A percentile compares a stretch with the other conserved stretches of the same genome.
Conservation (phyloP, 1,140 invertebrate genomes). For the Antheraea mylitta region DNA sequence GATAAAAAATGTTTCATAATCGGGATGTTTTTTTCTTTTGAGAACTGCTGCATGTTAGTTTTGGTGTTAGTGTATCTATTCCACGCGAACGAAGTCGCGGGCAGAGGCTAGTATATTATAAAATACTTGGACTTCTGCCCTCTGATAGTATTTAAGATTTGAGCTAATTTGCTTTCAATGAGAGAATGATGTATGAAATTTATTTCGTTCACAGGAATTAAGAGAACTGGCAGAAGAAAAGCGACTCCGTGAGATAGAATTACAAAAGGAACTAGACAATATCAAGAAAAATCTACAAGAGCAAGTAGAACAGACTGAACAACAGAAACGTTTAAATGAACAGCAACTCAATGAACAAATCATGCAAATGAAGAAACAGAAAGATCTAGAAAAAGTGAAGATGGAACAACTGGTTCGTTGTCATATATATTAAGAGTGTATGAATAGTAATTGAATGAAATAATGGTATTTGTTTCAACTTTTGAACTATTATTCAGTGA, state of each 20-base stretch:
- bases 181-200: not conserved
- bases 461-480: too few relatives aligned
- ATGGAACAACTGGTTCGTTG: slow-evolving; percentile 65
- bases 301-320: slow-evolving; percentile 68
- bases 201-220: slow-evolving; percentile 45
- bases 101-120: too few relatives aligned
- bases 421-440: not conserved
- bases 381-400: slow-evolving; percentile 73
- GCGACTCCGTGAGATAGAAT: slow-evolving; percentile 46
- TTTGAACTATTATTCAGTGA: too few relatives aligned
- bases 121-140: too few relatives aligned
- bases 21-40: too few relatives aligned
- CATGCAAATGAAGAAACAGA: slow-evolving; percentile 70
- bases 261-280: slow-evolving; percentile 51
- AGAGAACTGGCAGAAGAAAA: slow-evolving; percentile 54
- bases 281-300: slow-evolving; percentile 76
- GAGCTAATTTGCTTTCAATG: not conserved
- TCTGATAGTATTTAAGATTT: not conserved
- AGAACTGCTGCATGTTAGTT: too few relatives aligned
- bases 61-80: too few relatives aligned
- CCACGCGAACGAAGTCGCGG: too few relatives aligned
- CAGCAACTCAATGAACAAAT: slow-evolving; percentile 69
- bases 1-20: too few relatives aligned
- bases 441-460: too few relatives aligned
- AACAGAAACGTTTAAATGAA: slow-evolving; percentile 71